phyloP scores from a whole-genome alignment of 2,888 invertebrate genomes.

The Empis stercorea region DNA sequence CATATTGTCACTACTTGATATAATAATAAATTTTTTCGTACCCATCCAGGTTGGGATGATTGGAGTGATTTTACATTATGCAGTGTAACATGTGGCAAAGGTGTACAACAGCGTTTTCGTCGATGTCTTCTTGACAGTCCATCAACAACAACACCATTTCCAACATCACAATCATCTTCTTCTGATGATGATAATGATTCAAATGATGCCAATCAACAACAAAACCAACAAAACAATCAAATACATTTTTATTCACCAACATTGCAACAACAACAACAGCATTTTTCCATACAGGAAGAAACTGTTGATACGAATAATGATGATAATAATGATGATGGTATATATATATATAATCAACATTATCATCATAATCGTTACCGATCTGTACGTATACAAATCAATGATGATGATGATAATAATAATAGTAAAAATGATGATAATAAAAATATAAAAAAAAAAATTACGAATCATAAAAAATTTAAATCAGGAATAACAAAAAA shows the following conservation, averaged over 20 bases:
- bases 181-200: slow-evolving; percentile 8
- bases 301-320: neutral
- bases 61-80: slow-evolving; percentile 37
- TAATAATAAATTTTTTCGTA: too few relatives aligned
- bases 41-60: slow-evolving; percentile 34
- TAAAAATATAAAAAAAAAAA: slow-evolving; percentile 6
- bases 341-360: neutral
- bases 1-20: too few relatives aligned
- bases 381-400: neutral
- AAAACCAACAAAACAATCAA: slow-evolving; percentile 10
- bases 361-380: slow-evolving; percentile 14
- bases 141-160: neutral
- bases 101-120: slow-evolving; percentile 35
- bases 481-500: slow-evolving; percentile 18
- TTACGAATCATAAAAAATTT: slow-evolving; percentile 15
- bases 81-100: slow-evolving; percentile 36
- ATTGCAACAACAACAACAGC: neutral
- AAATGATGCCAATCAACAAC: slow-evolving; percentile 10
- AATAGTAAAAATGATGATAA: slow-evolving; percentile 6
- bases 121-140: slow-evolving; percentile 35
- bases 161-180: slow-evolving; percentile 11
- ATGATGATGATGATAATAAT: slow-evolving; percentile 15
- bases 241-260: slow-evolving; percentile 6
- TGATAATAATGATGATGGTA: neutral
- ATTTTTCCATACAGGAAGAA: neutral